Evolutionary conservation across 1,140 invertebrate species (phyloP).

Genomic region (Drosophila parvula): DNA sequence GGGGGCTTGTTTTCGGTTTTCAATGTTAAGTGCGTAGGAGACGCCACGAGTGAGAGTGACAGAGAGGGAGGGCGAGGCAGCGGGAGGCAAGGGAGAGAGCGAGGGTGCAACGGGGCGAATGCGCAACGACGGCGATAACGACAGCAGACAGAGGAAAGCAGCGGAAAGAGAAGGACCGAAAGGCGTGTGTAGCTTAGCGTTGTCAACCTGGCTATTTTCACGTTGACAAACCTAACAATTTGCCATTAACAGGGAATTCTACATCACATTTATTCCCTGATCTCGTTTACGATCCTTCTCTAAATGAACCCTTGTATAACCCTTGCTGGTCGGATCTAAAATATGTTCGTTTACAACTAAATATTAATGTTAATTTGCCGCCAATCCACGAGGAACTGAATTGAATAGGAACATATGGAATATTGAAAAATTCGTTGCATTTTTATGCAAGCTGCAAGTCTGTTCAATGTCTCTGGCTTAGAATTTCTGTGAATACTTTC

Average conservation of each 20-base stretch:
- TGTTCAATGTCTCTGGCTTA: too few relatives aligned
- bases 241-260: background rate
- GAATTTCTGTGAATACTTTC: too few relatives aligned
- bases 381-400: too few relatives aligned
- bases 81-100: constrained; percentile 2
- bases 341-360: too few relatives aligned
- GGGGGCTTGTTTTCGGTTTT: constrained; percentile 81
- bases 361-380: too few relatives aligned
- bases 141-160: constrained; percentile 11
- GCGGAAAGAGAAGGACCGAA: constrained; percentile 7
- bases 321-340: background rate
- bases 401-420: too few relatives aligned
- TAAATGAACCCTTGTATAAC: too few relatives aligned
- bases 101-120: constrained; percentile 31
- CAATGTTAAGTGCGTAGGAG: constrained; percentile 77
- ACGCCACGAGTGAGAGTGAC: constrained; percentile 40
- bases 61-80: constrained; percentile 2
- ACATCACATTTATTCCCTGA: background rate
- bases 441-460: too few relatives aligned
- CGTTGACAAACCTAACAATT: background rate
- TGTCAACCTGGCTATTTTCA: constrained; percentile 22
- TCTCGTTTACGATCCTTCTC: background rate
- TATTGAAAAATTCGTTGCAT: too few relatives aligned
- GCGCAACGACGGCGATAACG: constrained; percentile 51
- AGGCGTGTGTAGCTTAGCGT: constrained; percentile 29